phyloP scores from a whole-genome alignment of 2,113 vertebrate genomes.

The Chauna torquata region DNA sequence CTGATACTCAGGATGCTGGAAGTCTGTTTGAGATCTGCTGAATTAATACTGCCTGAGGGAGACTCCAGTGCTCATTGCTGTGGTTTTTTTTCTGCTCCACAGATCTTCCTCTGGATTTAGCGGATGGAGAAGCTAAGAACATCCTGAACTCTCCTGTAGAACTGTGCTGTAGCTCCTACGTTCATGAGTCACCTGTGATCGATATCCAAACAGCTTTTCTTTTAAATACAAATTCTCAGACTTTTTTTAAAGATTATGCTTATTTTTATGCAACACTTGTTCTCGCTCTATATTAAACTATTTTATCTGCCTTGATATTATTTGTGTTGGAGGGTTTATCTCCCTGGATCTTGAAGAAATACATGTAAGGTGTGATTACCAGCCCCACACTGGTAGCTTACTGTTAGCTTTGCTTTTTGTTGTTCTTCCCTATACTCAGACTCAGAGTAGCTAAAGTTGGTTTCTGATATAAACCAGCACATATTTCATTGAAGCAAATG shows the following conservation, averaged over 20 bases:
- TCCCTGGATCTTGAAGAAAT: neutral
- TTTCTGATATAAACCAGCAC: neutral
- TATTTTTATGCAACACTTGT: conserved; percentile 42
- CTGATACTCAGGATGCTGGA: neutral
- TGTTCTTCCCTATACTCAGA: neutral
- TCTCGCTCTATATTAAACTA: conserved; percentile 64
- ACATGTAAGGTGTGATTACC: neutral
- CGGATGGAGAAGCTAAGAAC: conserved; percentile 79
- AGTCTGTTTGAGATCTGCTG: conserved; percentile 8
- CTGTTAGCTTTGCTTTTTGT: neutral
- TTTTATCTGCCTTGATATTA: conserved; percentile 32
- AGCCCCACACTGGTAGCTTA: neutral
- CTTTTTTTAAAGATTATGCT: conserved; percentile 4
- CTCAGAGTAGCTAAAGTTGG: neutral
- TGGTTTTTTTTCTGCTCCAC: conserved; percentile 13
- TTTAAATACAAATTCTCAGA: neutral
- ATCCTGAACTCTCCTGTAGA: neutral
- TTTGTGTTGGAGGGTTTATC: neutral
- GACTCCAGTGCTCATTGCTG: neutral
- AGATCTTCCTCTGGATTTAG: conserved; percentile 80
- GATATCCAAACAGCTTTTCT: neutral
- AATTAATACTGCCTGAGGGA: neutral
- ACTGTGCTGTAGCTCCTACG: neutral
- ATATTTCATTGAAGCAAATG: neutral
- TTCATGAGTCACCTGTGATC: neutral